Conservation (phyloP, 2,113 vertebrate species). For the Calidris pugnax region DNA sequence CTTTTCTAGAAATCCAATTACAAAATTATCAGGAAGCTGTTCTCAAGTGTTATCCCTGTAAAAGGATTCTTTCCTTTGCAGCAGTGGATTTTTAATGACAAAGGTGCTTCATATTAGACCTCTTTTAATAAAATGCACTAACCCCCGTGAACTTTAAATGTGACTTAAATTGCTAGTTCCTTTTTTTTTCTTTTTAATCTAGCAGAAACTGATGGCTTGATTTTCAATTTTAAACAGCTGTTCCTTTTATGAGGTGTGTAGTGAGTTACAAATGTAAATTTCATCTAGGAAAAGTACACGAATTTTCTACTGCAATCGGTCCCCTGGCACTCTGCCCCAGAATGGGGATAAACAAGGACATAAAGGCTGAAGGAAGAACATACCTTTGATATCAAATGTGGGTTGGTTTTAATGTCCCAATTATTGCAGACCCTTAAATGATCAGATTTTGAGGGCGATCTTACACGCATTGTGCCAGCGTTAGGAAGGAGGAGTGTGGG, state of each 20-base stretch:
- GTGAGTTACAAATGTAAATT: slow-evolving; percentile 20
- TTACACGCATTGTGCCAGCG: fast-evolving
- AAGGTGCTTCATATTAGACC: neutral
- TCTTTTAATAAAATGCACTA: neutral
- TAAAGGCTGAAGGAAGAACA: neutral
- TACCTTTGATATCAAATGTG: neutral
- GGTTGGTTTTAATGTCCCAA: neutral
- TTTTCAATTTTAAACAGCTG: neutral
- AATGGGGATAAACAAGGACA: neutral
- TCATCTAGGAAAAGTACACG: neutral
- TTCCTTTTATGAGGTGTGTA: neutral
- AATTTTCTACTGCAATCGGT: neutral
- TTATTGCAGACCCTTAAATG: neutral
- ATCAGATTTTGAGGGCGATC: neutral
- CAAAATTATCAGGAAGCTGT: neutral
- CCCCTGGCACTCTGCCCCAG: neutral
- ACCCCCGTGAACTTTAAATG: neutral
- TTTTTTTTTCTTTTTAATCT: neutral
- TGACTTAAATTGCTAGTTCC: neutral
- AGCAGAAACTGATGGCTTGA: neutral
- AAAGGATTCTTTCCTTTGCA: neutral
- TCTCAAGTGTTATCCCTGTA: neutral
- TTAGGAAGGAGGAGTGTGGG: neutral
- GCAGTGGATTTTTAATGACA: neutral
- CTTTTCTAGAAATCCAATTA: neutral